phyloP scores from a whole-genome alignment of 1,140 invertebrate genomes.

The Reticulitermes speratus region DNA sequence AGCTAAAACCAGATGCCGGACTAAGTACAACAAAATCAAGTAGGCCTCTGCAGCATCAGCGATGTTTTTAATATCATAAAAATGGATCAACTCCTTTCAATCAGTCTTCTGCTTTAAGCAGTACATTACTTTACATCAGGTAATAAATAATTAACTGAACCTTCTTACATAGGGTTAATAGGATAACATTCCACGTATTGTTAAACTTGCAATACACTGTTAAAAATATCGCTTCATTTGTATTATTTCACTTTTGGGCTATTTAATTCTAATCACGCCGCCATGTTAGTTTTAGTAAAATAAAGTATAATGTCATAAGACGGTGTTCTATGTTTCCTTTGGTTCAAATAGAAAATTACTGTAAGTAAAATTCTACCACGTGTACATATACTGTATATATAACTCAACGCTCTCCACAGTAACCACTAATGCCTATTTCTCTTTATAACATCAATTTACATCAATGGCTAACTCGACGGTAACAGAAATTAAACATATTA shows the following conservation, averaged over 20 bases:
- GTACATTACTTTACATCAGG: constrained; percentile 7
- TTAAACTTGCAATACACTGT: background rate
- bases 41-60: background rate
- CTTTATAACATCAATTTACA: background rate
- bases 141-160: constrained; percentile 15
- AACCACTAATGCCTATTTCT: background rate
- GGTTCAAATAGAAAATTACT: too few species aligned
- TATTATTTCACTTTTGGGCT: background rate
- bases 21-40: background rate
- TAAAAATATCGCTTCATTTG: constrained; percentile 10
- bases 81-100: background rate
- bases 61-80: background rate
- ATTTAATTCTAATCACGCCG: background rate
- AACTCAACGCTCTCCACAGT: background rate
- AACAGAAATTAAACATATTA: background rate
- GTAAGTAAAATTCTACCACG: too few species aligned
- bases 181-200: constrained; percentile 12
- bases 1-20: background rate
- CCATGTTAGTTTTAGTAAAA: background rate
- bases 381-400: too few species aligned
- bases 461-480: background rate
- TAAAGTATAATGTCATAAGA: background rate
- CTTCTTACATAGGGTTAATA: background rate
- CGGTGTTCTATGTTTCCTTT: background rate
- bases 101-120: constrained; percentile 8